Base-by-base conservation (phyloP, 2,797 vertebrate genomes). In the Rhabdomys pumilio region DNA sequence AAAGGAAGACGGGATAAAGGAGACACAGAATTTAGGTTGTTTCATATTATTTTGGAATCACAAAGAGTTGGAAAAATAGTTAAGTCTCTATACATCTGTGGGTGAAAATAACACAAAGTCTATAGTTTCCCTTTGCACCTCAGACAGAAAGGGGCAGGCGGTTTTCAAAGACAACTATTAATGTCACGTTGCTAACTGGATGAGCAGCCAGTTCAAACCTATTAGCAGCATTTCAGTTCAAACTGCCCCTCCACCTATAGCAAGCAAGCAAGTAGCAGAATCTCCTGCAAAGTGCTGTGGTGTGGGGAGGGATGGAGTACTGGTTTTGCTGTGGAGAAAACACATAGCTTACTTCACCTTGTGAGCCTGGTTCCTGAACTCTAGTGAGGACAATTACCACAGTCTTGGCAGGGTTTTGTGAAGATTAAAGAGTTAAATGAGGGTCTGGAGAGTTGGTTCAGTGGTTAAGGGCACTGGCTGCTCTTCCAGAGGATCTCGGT, bases 11-110 rank as follows among this genome's bases (percentile, higher is more conserved):
- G 5, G 31, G 77, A 8, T 13, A 34, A 19, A 86, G 65, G 44
- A 73, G 47, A 90, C n/a, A 76, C 0, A 3, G 0, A 84, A 0
- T 79, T 98, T 69, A 96, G 67, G 96, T 94, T 38, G 75, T 59
- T 69, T 95, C 47, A 81, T 59, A 94, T 72, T 89, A 95, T 93
- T 96, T 95, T 93, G 44, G 91, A 94, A 91, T 92, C 72, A 89
- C 38, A 86, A 89, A 77, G 83, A 41, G 41, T 1, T 91, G 81
- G 93, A 72, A 75, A 75, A 55, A 75, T n/a, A 7, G 94, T 53
- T 69, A 93, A 96, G 65, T 44, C 69, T 87, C 90, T 89, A 65
- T 50, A 89, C 3, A 83, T 86, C 83, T 80, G 73, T 90, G 61
- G 59, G 50, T 34, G 85, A 94, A 82, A 80, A 97, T 50, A 92